phyloP scores from a whole-genome alignment of 2,888 invertebrate genomes.

The Aleiodes testaceus region DNA sequence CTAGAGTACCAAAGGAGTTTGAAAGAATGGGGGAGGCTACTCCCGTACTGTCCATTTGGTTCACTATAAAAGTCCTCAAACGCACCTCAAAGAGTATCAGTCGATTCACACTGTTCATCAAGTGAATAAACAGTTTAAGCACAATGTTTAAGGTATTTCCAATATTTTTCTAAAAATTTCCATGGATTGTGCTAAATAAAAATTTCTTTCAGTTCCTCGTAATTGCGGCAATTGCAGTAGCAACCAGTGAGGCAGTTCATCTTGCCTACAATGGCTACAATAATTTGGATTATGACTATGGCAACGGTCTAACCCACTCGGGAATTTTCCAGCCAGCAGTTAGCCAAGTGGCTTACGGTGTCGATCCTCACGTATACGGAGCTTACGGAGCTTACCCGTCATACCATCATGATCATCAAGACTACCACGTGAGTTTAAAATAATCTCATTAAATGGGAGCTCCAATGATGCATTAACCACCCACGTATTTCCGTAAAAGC shows the following conservation, averaged over 20 bases:
- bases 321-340: conserved; percentile 43
- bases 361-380: conserved; percentile 46
- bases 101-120: conserved; percentile 23
- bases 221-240: conserved; percentile 52
- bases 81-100: conserved; percentile 40
- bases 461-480: neutral
- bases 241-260: conserved; percentile 54
- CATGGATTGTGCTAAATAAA: neutral
- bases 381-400: conserved; percentile 36
- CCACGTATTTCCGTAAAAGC: too few relatives aligned
- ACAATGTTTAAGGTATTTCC: conserved; percentile 51
- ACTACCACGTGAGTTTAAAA: conserved; percentile 58
- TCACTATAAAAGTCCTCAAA: conserved; percentile 47
- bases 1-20: conserved; percentile 16
- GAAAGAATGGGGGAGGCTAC: conserved; percentile 30
- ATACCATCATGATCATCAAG: conserved; percentile 51
- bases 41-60: conserved; percentile 36
- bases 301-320: conserved; percentile 46
- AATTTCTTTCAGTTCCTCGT: conserved; percentile 43
- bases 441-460: neutral
- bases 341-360: conserved; percentile 43
- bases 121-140: neutral
- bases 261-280: conserved; percentile 37
- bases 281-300: conserved; percentile 45
- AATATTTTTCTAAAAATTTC: neutral